phyloP scores from a whole-genome alignment of 30 jellyfish, hydroid and myxozoan genomes.

The Chrysaora quinquecirrha region DNA sequence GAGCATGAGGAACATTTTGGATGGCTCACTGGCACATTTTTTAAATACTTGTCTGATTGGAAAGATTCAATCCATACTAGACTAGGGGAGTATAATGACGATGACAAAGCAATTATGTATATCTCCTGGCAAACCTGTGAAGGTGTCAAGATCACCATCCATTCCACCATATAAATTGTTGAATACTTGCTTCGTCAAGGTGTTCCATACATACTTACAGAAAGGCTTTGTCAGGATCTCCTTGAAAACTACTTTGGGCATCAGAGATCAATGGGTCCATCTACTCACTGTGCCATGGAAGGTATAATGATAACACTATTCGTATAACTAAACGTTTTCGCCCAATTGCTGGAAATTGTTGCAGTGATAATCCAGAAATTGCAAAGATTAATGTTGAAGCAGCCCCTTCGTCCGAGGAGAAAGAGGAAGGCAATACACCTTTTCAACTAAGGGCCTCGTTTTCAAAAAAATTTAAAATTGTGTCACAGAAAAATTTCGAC shows the following conservation, averaged over 20 bases:
- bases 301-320: conserved; percentile 53
- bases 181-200: conserved; percentile 28
- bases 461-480: no score
- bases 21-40: no score
- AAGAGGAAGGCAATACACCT: conserved; percentile 12
- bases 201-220: conserved; percentile 50
- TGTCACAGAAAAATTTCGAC: no score
- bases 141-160: conserved; percentile 18
- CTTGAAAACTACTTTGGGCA: conserved; percentile 50
- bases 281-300: conserved; percentile 48
- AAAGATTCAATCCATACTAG: conserved; percentile 40
- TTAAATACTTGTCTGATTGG: conserved; percentile 33
- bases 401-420: conserved; percentile 37
- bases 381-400: conserved; percentile 41
- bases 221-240: conserved; percentile 51
- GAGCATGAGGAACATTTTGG: conserved; percentile 34
- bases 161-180: conserved; percentile 27
- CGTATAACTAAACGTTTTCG: conserved; percentile 50
- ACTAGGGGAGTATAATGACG: conserved; percentile 22
- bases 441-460: no score
- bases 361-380: conserved; percentile 24
- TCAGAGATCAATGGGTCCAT: conserved; percentile 54
- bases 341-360: no score
- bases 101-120: conserved; percentile 22
- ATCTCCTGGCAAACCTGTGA: conserved; percentile 49